Evolutionary conservation across 2,113 vertebrate species (phyloP), one percentile per base, ranked within the genome.

Genomic region (Amia ocellicauda): DNA sequence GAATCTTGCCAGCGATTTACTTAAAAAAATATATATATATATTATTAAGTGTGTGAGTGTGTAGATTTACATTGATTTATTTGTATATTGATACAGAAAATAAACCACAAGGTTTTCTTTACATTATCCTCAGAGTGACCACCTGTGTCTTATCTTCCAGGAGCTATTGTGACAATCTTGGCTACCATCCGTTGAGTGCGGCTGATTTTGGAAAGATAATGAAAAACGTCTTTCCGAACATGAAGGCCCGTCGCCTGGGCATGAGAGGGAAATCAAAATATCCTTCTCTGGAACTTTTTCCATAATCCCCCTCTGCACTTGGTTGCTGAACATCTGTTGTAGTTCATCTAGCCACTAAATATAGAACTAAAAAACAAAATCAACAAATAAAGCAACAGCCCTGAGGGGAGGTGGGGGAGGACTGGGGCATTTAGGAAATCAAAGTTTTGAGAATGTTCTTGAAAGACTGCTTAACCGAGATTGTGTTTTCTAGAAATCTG

Each of bases 211-310:
- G 97, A 66, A 99, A 99, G 89, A 98, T 99, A 78, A 99, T 99
- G 96, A 99, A 99, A 87, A 99, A 98, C 16, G 94, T 99, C 74
- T 99, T 99, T 89, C 97, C 97, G 43, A 99, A 97, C 83, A 99
- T 99, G 97, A 99, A 99, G 87, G 97, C 97, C 14, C 95, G 97
- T 69, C 94, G 97, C 71, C 92, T 99, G 67, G 97, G 97, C 90
- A 99, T 96, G 80, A 93, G 97, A 87, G 97, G 97, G 81, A 98
- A 99, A 94, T 99, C 97, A 60, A 99, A 98, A 99, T 99, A 99
- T 99, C 97, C 96, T 99, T 97, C 80, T 69, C 66, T 84, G 80
- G 70, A 87, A 78, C 2, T 1, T 62, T 84, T 79, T 78, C 81
- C 81, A 68, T 58, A 64, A 59, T 74, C 66, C 60, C 64, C 67